A percentile compares a stretch with the other conserved stretches of the same genome.
phyloP scores from a whole-genome alignment of 2,888 invertebrate genomes.

The Abscondita cerata region DNA sequence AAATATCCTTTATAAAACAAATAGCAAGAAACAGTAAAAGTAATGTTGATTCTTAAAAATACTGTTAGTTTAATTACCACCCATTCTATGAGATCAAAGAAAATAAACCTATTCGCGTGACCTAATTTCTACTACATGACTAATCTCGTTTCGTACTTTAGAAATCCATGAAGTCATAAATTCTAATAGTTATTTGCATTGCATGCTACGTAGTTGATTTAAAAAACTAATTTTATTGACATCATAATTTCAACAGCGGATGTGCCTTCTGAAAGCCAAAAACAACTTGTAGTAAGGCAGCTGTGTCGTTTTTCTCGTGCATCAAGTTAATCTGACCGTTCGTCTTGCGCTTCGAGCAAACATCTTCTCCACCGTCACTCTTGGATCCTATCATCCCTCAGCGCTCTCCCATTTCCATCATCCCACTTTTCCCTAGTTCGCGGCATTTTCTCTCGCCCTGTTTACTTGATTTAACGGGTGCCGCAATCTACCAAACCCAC shows the following conservation, averaged over 20 bases:
- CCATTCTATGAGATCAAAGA: too few species aligned
- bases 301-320: conserved; percentile 41
- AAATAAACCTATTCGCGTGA: too few species aligned
- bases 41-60: too few species aligned
- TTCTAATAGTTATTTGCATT: too few species aligned
- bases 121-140: too few species aligned
- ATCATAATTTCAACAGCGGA: not conserved
- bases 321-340: conserved; percentile 48
- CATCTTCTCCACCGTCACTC: conserved; percentile 39
- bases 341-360: conserved; percentile 43
- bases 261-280: not conserved
- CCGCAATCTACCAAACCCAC: conserved; percentile 45
- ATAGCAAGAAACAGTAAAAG: too few species aligned
- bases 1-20: too few species aligned
- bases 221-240: not conserved
- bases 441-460: conserved; percentile 44
- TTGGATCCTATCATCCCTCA: conserved; percentile 35
- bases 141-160: too few species aligned
- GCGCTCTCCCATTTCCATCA: conserved; percentile 44
- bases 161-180: too few species aligned
- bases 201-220: not conserved
- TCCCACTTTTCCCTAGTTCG: conserved; percentile 47
- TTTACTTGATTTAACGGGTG: conserved; percentile 48
- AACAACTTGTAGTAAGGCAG: conserved; percentile 23
- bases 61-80: too few species aligned